A percentile compares a stretch with the other conserved stretches of the same genome.
Conservation (phyloP, 1,140 invertebrate genomes). For the Linepithema humile region DNA sequence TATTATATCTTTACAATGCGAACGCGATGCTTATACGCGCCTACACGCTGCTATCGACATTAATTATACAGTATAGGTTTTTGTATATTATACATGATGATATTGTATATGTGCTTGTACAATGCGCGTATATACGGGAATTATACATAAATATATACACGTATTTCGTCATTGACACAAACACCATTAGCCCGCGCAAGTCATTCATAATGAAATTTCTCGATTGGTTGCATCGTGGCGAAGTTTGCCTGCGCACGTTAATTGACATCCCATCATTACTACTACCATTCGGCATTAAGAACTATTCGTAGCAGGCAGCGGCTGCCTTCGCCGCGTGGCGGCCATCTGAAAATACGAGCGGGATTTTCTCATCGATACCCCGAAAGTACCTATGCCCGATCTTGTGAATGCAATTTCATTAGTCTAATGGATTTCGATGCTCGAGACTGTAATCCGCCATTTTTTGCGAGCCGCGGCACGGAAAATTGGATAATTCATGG, state of each 20-base stretch:
- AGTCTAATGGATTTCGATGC: constrained; percentile 63
- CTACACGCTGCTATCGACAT: no score
- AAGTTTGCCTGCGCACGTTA: not conserved
- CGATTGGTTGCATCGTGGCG: not conserved
- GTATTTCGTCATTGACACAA: not conserved
- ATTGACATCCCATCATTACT: constrained; percentile 38
- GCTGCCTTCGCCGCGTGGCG: not conserved
- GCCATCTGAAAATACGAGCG: constrained; percentile 16
- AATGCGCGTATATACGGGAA: not conserved
- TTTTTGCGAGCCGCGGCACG: constrained; percentile 21
- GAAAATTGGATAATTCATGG: constrained; percentile 42
- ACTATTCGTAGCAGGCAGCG: not conserved
- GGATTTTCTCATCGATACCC: constrained; percentile 10
- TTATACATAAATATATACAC: constrained; percentile 12
- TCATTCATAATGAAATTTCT: constrained; percentile 22
- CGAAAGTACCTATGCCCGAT: not conserved
- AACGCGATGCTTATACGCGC: not conserved
- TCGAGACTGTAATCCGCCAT: constrained; percentile 42
- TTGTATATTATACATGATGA: not conserved
- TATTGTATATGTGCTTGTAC: not conserved
- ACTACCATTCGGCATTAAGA: not conserved
- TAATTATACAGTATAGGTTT: not conserved
- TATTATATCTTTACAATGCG: not conserved
- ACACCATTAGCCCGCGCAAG: not conserved
- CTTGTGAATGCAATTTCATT: constrained; percentile 56